Base-by-base conservation (phyloP, 2,888 invertebrate genomes). In the Agrilus mali region DNA sequence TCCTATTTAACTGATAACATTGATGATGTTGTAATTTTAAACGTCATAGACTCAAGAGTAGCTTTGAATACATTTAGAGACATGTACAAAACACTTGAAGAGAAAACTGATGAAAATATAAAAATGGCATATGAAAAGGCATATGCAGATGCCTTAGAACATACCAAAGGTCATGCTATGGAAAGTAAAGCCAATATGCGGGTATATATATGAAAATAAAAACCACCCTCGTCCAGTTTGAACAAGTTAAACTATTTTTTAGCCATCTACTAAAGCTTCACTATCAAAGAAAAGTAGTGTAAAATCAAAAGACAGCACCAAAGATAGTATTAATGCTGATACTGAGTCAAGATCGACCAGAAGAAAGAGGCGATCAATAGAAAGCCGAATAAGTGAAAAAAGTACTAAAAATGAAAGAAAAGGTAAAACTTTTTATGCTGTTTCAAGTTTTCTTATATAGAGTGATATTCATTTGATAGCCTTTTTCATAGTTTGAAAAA, bases 11-110 rank as follows among this genome's bases (percentile, higher is more conserved):
- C 58, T 1, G 57, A 61, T 43, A 56, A 56, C 31, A 59, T 61
- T 3, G 53, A 58, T n/a, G 65, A 68, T 43, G 47, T 68, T 2
- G 57, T 58, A 13, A 45, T 69, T 3, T 43, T 65, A 16, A 66
- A 59, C 38, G 58, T 65, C 2, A 56, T 63, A 2, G 68, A 69
- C 42, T 55, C 59, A 3, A 55, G 56, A 31, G 46, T 56, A n/a
- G 56, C 62, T 17, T 50, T 68, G 42, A 58, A 59, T 43, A 55
- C 60, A n/a, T 59, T 67, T 22, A 68, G 64, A 52, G 54, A 60
- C 14, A 48, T 63, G 16, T 64, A 58, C 38, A 53, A 55, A 10
- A 56, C 59, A 36, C 44, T 46, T 10, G 57, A 60, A 42, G 46
- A 44, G 7, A 58, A 59, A 20, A 56, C 53, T 38, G 38, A 16